A percentile compares a stretch with the other conserved stretches of the same genome.
phyloP scores from a whole-genome alignment of 2,113 vertebrate species.

The Brachypodius melanocephalos region DNA sequence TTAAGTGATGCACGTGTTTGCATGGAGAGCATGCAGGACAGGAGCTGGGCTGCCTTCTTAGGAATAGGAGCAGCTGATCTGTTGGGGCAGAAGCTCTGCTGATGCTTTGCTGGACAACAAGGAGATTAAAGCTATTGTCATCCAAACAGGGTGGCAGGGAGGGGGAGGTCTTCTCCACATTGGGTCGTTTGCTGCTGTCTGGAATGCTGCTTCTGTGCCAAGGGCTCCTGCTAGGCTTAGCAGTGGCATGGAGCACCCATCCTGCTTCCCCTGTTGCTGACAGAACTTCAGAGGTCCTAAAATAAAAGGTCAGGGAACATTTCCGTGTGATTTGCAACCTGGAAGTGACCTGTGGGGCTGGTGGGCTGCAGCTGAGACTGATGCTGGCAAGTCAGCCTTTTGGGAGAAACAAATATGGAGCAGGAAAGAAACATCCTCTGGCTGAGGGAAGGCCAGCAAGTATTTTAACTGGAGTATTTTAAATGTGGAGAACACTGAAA shows the following conservation, averaged over 20 bases:
- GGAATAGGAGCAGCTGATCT: not conserved
- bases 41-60: not conserved
- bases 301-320: not conserved
- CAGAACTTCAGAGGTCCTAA: not conserved
- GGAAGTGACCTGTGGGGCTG: not conserved
- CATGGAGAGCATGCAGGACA: not conserved
- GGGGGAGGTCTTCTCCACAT: not conserved
- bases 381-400: not conserved
- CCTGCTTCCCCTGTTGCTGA: not conserved
- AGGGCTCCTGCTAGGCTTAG: not conserved
- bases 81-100: not conserved
- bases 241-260: not conserved
- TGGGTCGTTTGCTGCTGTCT: not conserved
- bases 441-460: not conserved
- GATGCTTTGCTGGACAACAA: not conserved
- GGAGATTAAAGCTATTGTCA: not conserved
- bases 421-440: not conserved
- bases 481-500: not conserved
- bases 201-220: not conserved
- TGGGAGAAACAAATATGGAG: not conserved
- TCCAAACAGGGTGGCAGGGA: not conserved
- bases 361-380: not conserved
- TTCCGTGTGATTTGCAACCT: not conserved
- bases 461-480: not conserved
- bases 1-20: fast-evolving